Conservation (phyloP, 2,888 invertebrate genomes). For the Drosophila colorata region DNA sequence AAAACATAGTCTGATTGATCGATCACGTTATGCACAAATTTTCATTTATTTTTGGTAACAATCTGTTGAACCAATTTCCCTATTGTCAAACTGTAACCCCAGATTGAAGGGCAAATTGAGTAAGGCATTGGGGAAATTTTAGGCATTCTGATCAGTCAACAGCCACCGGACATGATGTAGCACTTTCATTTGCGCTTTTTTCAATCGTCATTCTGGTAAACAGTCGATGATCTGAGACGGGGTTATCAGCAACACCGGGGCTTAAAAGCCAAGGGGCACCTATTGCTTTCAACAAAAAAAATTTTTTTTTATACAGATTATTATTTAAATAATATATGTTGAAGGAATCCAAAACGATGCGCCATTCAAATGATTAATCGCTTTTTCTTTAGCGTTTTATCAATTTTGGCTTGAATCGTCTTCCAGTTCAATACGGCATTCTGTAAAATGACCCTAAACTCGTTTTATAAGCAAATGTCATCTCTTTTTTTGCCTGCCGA, state of each 20-base stretch:
- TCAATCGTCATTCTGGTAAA: conserved; percentile 25
- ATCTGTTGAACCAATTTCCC: neutral
- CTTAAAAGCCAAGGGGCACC: conserved; percentile 17
- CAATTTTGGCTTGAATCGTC: conserved; percentile 11
- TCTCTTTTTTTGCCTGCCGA: neutral
- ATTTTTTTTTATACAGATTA: conserved; percentile 12
- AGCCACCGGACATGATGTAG: conserved; percentile 54
- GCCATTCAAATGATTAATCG: conserved; percentile 61
- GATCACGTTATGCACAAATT: neutral
- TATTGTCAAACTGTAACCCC: neutral
- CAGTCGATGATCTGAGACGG: conserved; percentile 8
- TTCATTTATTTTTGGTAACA: neutral
- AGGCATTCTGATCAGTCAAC: conserved; percentile 4
- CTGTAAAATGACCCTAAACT: neutral
- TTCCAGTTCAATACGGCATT: conserved; percentile 23
- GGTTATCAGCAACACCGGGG: conserved; percentile 47
- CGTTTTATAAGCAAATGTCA: neutral
- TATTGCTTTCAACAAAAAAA: conserved; percentile 15
- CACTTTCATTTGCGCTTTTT: conserved; percentile 31
- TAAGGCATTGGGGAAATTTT: neutral
- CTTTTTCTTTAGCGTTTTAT: conserved; percentile 28
- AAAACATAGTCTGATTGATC: conserved; percentile 2
- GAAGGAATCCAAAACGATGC: conserved; percentile 25
- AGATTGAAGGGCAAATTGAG: neutral
- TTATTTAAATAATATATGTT: neutral